Evolutionary conservation across 2,113 vertebrate genomes (phyloP), one percentile per base, ranked within the genome.

Genomic region (Choloepus hoffmanni): DNA sequence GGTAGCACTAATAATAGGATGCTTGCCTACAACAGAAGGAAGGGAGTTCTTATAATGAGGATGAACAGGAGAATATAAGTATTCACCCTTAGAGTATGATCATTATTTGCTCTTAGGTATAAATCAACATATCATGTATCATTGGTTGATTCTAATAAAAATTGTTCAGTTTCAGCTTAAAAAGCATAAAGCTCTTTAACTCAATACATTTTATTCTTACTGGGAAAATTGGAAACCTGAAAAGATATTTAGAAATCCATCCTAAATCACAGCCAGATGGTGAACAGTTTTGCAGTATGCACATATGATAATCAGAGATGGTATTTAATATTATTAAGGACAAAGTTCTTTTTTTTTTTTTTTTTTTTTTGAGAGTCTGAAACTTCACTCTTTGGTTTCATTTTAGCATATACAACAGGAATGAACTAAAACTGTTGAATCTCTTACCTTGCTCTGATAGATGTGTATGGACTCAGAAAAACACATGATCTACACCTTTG

Each of bases 401-500:
- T 82, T 93, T 92, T 87, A 79, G 45, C 30, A 74, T 53, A 33
- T 48, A 28, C 15, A 28, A 65, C 30, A 96, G 76, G 55, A 92
- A 45, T 53, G 86, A 45, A 93, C 76, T 94, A 86, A 96, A 97
- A 45, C 28, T 81, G n/a, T 94, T 97, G 40, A 70, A 86, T 95
- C 79, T 97, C 43, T 98, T 97, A 70, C 85, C 13, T 89, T 50
- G 62, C 87, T 89, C 73, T 96, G 95, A 26, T 98, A 99, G 99
- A 99, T 99, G 99, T 99, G 99, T 95, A 99, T 99, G 99, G 99
- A 99, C 98, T 99, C 99, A 0, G 99, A 99, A 97, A 99, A 96
- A 36, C 99, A 99, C 97, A 99, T 99, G 99, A 99, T 99, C 96
- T 99, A 99, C 97, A 99, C 99, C 0, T 99, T 99, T 13, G 99